Conservation (phyloP, 2,113 vertebrate species). For the Chionomys nivalis region DNA sequence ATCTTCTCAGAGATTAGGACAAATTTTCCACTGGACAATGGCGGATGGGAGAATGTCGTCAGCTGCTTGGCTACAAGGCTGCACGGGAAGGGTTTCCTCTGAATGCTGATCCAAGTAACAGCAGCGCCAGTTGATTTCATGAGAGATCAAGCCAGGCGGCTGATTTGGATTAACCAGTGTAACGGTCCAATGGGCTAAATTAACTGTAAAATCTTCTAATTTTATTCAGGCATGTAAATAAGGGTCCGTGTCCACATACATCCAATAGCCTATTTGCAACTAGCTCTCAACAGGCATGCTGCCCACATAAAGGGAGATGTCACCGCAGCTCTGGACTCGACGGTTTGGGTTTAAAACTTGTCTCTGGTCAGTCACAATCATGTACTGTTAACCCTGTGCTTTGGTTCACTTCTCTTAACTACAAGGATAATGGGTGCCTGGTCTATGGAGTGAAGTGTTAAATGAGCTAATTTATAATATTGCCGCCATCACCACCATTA, state of each 20-base stretch:
- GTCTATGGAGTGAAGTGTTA: background rate
- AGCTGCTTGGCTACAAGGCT: background rate
- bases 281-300: background rate
- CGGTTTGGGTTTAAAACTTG: background rate
- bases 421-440: too few species aligned
- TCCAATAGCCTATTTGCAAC: background rate
- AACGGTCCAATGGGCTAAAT: background rate
- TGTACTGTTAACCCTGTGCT: background rate
- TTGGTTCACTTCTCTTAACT: background rate
- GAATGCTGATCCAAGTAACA: background rate
- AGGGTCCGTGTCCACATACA: background rate
- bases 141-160: background rate
- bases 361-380: background rate
- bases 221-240: background rate
- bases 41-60: background rate
- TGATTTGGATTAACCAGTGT: background rate
- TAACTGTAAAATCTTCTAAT: conserved; percentile 51
- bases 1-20: background rate
- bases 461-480: background rate
- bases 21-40: background rate
- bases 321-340: background rate
- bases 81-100: background rate
- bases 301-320: background rate
- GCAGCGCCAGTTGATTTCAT: background rate
- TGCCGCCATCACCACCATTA: background rate